phyloP scores from a whole-genome alignment of 1,140 invertebrate species.

The Papilio dardanus region DNA sequence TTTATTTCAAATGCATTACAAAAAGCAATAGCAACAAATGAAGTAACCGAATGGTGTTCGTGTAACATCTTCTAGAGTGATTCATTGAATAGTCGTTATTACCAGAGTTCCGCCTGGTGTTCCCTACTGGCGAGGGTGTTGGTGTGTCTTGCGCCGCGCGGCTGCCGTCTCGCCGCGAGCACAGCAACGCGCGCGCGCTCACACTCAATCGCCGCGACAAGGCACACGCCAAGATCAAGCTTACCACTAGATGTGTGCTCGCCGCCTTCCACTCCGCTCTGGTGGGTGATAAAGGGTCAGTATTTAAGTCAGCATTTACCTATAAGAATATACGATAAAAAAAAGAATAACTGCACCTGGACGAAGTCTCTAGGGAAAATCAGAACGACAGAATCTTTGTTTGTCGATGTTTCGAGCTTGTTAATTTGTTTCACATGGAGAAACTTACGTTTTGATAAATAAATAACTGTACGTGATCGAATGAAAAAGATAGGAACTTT shows the following conservation, averaged over 20 bases:
- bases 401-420: background rate
- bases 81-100: background rate
- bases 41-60: too few relatives aligned
- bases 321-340: too few relatives aligned
- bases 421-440: background rate
- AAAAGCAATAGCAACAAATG: too few relatives aligned
- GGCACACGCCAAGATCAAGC: slow-evolving; percentile 63
- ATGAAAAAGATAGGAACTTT: background rate
- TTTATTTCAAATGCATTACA: background rate
- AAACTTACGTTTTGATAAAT: too few relatives aligned
- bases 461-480: slow-evolving; percentile 4
- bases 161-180: slow-evolving; percentile 54
- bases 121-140: slow-evolving; percentile 70
- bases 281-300: slow-evolving; percentile 53
- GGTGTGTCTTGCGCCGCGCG: slow-evolving; percentile 59
- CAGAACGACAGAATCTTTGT: background rate
- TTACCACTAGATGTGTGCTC: slow-evolving; percentile 62
- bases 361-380: too few relatives aligned
- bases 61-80: too few relatives aligned
- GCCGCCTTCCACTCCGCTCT: slow-evolving; percentile 57
- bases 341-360: too few relatives aligned
- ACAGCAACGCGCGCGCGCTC: slow-evolving; percentile 54
- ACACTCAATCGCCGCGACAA: slow-evolving; percentile 63
- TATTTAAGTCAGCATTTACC: too few relatives aligned
- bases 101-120: slow-evolving; percentile 69